Base-by-base conservation (phyloP, 1,140 invertebrate species). In the Maconellicoccus hirsutus region DNA sequence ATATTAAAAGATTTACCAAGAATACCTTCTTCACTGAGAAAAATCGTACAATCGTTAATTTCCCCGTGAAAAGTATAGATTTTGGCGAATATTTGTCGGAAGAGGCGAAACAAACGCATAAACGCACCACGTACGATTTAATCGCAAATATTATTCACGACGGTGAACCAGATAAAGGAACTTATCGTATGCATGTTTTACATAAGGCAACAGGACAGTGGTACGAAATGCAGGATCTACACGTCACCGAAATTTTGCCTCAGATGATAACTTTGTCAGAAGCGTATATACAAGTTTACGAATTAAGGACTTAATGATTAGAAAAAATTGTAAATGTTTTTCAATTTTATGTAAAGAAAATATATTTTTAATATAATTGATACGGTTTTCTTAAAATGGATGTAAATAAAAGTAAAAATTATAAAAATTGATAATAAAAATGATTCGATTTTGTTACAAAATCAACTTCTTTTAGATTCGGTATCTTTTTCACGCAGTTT, bases 211-310 rank as follows among this genome's bases (percentile, higher is more conserved):
- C 85, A 59, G 86, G 85, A 25, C 89, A 89, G 77, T 91, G 89
- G 89, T 90, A 96, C 78, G 97, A 99, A 82, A 87, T 99, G 84
- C 97, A 99, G 83, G 97, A 99, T 86, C 84, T 99, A 29, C 97
- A 99, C 78, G 96, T 99, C 0, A 96, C 90, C 2, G 94, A 96
- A 79, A 98, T 99, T 78, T 82, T 99, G 22, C 96, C 97, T 1
- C 96, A 98, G 80, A 99, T 99, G 95, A 98, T 99, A 73, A 98
- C 98, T 0, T 82, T 99, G 6, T 98, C 96, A 8, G 98, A 99
- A 83, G 94, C 95, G 12, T 99, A 99, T 76, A 98, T 99, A 78
- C 97, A 99, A 83, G 77, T 82, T 76, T 75, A 73, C 70, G 38
- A 59, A 73, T 33, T 70, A 16, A 66, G 25, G 16, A 66, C 61